phyloP scores from a whole-genome alignment of 2,888 invertebrate genomes.

The Chesias legatella region DNA sequence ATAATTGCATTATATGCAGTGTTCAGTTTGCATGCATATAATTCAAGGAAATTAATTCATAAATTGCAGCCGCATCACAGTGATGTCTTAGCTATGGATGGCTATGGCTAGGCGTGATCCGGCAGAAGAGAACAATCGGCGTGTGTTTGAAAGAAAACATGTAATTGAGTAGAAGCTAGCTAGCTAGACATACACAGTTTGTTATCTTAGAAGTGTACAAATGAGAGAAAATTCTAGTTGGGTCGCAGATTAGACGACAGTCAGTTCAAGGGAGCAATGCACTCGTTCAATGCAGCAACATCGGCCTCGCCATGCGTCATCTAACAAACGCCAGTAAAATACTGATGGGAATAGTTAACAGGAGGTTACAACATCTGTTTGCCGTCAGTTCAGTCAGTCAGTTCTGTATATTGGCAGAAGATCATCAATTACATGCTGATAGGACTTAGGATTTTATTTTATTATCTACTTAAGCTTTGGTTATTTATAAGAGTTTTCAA shows the following conservation, averaged over 20 bases:
- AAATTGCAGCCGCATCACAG: too few species aligned
- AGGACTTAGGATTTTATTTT: conserved; percentile 8
- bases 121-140: too few species aligned
- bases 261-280: conserved; percentile 49
- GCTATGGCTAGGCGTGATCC: too few species aligned
- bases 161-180: conserved; percentile 11
- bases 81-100: too few species aligned
- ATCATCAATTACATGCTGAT: too few species aligned
- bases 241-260: conserved; percentile 9
- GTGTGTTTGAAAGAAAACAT: conserved; percentile 1
- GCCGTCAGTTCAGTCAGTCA: too few species aligned
- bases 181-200: conserved; percentile 37
- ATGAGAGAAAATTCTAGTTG: conserved; percentile 47
- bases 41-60: too few species aligned
- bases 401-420: too few species aligned
- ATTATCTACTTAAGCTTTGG: conserved; percentile 19
- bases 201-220: conserved; percentile 52
- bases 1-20: too few species aligned
- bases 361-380: too few species aligned
- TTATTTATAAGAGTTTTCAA: too few species aligned
- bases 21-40: too few species aligned
- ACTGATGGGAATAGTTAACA: conserved; percentile 28
- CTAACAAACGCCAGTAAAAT: conserved; percentile 25
- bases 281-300: conserved; percentile 44
- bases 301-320: conserved; percentile 51